Evolutionary conservation across 1,140 invertebrate genomes (phyloP), one percentile per base, ranked within the genome.

Genomic region (Caenorhabditis inopinata): DNA sequence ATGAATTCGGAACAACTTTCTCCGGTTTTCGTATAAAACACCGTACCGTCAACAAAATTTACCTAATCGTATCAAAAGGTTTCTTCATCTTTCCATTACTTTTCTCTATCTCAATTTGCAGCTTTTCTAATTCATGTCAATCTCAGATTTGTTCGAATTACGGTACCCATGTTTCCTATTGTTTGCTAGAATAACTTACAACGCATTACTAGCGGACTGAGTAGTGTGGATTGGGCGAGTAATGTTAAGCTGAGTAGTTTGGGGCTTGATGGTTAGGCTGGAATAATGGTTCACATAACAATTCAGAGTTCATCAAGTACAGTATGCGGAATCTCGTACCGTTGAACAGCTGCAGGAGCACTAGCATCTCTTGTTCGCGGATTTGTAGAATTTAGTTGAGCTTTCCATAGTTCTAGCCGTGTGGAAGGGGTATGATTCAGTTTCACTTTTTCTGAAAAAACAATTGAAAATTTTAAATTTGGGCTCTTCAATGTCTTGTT

Each of bases 231-330:
- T 32, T 6, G 58, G 58, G 32, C 58, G 58, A 68, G 58, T 29
- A 68, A 68, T 68, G 58, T 68, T 68, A 68, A 68, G 58, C 38
- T 68, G 58, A 68, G 58, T 68, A 12, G 58, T 68, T 68, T 68
- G 58, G 38, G 58, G 58, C 38, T 68, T 68, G 58, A 68, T 68
- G 25, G 58, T 68, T 68, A 68, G 38, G 58, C 58, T 68, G 58
- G 58, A 68, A 68, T n/a, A n/a, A n/a, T n/a, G n/a, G n/a, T n/a
- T n/a, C n/a, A n/a, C n/a, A n/a, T n/a, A n/a, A n/a, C n/a, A n/a
- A n/a, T n/a, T n/a, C n/a, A n/a, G n/a, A n/a, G n/a, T n/a, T n/a
- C n/a, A n/a, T n/a, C n/a, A n/a, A n/a, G n/a, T n/a, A n/a, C n/a
- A n/a, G n/a, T n/a, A n/a, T n/a, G n/a, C n/a, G n/a, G n/a, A n/a